Percentiles rank a stretch among this genome's conserved stretches.
phyloP scores from a whole-genome alignment of 2,888 invertebrate genomes.

The Crepidodera aurea region DNA sequence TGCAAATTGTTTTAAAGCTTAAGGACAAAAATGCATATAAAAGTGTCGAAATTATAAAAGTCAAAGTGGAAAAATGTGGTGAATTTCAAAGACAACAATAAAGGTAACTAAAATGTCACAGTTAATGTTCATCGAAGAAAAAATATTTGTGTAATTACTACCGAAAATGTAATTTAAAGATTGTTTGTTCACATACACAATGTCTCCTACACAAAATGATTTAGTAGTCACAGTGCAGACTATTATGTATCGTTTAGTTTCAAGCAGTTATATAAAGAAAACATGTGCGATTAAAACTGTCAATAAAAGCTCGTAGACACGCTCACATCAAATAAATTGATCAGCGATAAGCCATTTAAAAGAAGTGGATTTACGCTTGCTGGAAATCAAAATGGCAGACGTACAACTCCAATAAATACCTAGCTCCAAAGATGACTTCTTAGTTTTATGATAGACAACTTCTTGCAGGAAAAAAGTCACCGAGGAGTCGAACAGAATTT shows the following conservation, averaged over 20 bases:
- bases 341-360: conserved; percentile 28
- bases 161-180: too few species aligned
- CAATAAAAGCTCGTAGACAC: conserved; percentile 19
- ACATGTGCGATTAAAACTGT: conserved; percentile 10
- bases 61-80: too few species aligned
- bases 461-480: conserved; percentile 39
- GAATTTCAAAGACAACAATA: too few species aligned
- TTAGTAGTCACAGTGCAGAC: not conserved
- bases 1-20: too few species aligned
- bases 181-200: too few species aligned
- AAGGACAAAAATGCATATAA: too few species aligned
- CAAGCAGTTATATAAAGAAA: conserved; percentile 5
- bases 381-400: conserved; percentile 49
- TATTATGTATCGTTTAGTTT: conserved; percentile 9
- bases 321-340: conserved; percentile 15
- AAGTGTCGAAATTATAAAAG: too few species aligned
- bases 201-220: not conserved
- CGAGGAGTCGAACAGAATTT: conserved; percentile 50
- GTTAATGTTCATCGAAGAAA: too few species aligned
- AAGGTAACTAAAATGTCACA: too few species aligned
- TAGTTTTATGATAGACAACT: conserved; percentile 47
- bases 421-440: conserved; percentile 49
- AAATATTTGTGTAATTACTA: too few species aligned
- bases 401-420: conserved; percentile 51
- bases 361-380: conserved; percentile 39